Evolutionary conservation across 2,888 invertebrate species (phyloP).

Genomic region (Lacanobia wlatinum): DNA sequence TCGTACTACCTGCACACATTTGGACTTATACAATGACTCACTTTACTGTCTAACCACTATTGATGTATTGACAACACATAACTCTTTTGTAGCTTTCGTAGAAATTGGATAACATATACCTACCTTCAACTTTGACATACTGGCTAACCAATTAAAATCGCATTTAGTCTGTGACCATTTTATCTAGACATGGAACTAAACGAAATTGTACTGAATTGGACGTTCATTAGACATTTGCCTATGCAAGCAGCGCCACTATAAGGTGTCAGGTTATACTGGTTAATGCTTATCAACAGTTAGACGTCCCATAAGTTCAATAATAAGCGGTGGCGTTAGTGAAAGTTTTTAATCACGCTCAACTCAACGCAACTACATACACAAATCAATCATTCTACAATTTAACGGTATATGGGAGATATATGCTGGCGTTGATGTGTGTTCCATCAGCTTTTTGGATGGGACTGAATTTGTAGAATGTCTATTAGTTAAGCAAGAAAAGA

Average conservation of each 20-base stretch:
- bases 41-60: background rate
- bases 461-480: background rate
- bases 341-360: constrained; percentile 58
- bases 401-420: constrained; percentile 49
- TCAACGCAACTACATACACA: constrained; percentile 32
- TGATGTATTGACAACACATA: constrained; percentile 5
- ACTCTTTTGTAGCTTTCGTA: constrained; percentile 1
- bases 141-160: constrained; percentile 38
- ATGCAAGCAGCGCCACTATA: background rate
- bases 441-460: background rate
- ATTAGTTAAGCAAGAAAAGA: background rate
- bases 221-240: background rate
- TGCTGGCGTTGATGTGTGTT: constrained; percentile 11
- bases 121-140: constrained; percentile 42
- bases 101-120: constrained; percentile 35
- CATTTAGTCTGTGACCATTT: constrained; percentile 25
- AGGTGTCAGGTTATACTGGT: constrained; percentile 25
- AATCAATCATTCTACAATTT: constrained; percentile 55
- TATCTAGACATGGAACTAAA: background rate
- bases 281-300: constrained; percentile 48
- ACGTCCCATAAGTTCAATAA: constrained; percentile 52
- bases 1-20: background rate
- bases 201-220: background rate
- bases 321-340: constrained; percentile 55
- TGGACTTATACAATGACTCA: constrained; percentile 25